phyloP scores from a whole-genome alignment of 2,797 vertebrate genomes.

The Falco berigora region DNA sequence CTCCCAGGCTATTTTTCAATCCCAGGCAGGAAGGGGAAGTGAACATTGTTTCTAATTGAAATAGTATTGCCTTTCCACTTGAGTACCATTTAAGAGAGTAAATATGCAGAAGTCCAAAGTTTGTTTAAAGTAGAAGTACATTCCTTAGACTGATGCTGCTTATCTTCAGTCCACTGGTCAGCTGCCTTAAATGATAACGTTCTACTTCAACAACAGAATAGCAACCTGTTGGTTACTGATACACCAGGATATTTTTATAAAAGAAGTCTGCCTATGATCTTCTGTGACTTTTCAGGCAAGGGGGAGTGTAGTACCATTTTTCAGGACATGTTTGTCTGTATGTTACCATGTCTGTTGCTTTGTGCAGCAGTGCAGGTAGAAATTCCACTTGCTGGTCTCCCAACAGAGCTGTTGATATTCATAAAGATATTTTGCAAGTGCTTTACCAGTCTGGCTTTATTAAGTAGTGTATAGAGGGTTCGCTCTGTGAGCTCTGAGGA shows the following conservation, averaged over 20 bases:
- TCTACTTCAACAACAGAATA: background rate
- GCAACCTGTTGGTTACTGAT: background rate
- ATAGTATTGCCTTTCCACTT: background rate
- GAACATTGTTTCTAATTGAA: background rate
- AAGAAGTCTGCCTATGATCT: background rate
- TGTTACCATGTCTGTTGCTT: background rate
- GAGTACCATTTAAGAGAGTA: background rate
- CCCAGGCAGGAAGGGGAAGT: background rate
- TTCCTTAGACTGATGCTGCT: background rate
- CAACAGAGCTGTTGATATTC: background rate
- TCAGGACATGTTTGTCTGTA: background rate
- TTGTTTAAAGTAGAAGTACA: background rate
- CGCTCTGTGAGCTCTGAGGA: background rate
- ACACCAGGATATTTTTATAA: background rate
- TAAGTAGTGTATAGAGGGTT: background rate
- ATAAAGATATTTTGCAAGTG: background rate
- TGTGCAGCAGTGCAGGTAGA: background rate
- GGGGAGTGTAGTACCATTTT: background rate
- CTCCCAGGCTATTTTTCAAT: background rate
- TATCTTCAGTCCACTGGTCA: background rate
- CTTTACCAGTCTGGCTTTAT: background rate
- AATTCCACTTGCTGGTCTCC: background rate
- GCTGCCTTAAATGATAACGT: background rate
- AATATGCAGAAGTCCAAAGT: background rate
- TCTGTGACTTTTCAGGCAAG: background rate